These are phyloP conservation scores for Aplodontia rufa DNA, from an alignment of 2,113 vertebrate genomes.

Conservation along the genomic window DNA sequence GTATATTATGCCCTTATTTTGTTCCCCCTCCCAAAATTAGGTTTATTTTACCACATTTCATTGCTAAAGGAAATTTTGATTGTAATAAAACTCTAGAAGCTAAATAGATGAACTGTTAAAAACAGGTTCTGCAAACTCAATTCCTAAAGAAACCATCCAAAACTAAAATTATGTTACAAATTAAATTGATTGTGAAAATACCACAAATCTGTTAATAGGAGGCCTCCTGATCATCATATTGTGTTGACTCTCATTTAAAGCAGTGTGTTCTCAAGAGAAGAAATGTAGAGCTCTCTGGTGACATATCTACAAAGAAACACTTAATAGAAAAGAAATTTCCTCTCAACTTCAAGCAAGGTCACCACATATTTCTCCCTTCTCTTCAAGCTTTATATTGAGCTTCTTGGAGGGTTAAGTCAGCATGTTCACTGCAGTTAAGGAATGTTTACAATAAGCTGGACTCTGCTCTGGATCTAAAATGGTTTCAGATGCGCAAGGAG, in stretches of 20 bases:
- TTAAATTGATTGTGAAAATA: neutral
- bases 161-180: neutral
- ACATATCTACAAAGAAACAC: slow-evolving; percentile 63
- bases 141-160: slow-evolving; percentile 25
- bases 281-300: neutral
- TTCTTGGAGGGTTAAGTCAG: slow-evolving; percentile 75
- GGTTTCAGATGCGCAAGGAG: slow-evolving; percentile 86
- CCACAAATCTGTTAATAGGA: neutral
- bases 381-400: slow-evolving; percentile 69
- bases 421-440: slow-evolving; percentile 75
- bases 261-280: neutral
- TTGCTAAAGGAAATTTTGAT: neutral
- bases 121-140: neutral
- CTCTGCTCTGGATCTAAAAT: slow-evolving; percentile 80
- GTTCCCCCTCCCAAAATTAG: neutral
- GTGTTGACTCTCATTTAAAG: neutral
- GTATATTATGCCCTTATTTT: neutral
- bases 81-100: slow-evolving; percentile 41
- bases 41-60: slow-evolving; percentile 25
- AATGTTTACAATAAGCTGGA: slow-evolving; percentile 84
- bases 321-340: slow-evolving; percentile 74
- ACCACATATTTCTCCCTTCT: slow-evolving; percentile 71
- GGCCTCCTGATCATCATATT: too few relatives aligned
- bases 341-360: slow-evolving; percentile 79
- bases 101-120: slow-evolving; percentile 19